Percentiles rank a stretch among this genome's conserved stretches.
These are phyloP conservation scores for Agrotis segetum DNA, from an alignment of 2,888 invertebrate species.

Conservation along the genomic window DNA sequence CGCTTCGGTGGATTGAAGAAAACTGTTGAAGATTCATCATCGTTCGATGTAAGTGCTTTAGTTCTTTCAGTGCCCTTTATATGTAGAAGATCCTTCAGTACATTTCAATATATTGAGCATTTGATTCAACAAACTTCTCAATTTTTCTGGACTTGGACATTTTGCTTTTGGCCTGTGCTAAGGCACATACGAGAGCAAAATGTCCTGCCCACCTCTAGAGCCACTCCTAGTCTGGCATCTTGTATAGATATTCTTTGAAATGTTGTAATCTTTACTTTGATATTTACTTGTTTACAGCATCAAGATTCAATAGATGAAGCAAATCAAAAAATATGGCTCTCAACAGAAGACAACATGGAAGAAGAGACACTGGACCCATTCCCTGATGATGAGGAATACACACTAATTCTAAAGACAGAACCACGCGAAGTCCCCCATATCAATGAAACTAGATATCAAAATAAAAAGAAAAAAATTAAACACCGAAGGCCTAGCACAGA, in stretches of 20 bases:
- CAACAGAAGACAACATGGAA: conserved; percentile 60
- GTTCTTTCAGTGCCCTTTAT: conserved; percentile 34
- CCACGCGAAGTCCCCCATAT: conserved; percentile 63
- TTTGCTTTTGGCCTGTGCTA: too few relatives aligned
- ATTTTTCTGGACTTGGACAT: too few relatives aligned
- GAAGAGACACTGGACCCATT: conserved; percentile 68
- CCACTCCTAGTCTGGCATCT: background rate
- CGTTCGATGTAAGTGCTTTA: conserved; percentile 62
- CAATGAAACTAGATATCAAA: conserved; percentile 58
- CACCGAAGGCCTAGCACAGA: conserved; percentile 72
- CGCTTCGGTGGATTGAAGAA: conserved; percentile 61
- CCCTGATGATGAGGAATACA: conserved; percentile 70
- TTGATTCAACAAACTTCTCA: background rate
- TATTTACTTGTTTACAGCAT: conserved; percentile 53
- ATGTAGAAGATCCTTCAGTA: background rate
- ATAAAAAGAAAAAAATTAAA: conserved; percentile 78
- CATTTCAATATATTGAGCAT: background rate
- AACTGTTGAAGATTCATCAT: conserved; percentile 51
- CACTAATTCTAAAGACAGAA: conserved; percentile 74
- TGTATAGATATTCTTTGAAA: background rate
- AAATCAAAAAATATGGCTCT: conserved; percentile 66
- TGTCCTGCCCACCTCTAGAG: too few relatives aligned
- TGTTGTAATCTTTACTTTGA: background rate
- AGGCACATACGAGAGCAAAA: background rate
- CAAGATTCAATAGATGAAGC: conserved; percentile 64